Conservation (phyloP, 2,888 invertebrate genomes). For the Drosophila koepferae region DNA sequence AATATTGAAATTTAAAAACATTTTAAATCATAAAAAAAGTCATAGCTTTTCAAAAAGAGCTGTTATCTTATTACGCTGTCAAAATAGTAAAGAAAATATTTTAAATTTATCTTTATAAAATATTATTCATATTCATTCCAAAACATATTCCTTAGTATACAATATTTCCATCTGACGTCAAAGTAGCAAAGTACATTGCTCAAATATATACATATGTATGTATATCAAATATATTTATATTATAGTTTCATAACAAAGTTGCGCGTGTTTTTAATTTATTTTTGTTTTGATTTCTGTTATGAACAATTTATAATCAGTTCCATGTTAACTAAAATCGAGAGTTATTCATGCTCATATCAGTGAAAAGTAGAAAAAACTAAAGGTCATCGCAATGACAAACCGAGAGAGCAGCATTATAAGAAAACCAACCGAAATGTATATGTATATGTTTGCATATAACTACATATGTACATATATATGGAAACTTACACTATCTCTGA, state of each 20-base stretch:
- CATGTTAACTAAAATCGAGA: conserved; percentile 14
- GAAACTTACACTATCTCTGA: conserved; percentile 1
- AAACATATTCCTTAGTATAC: too few relatives aligned
- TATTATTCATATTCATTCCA: neutral
- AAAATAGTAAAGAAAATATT: neutral
- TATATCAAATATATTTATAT: neutral
- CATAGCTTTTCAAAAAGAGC: too few relatives aligned
- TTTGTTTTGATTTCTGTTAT: neutral
- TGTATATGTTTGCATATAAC: neutral
- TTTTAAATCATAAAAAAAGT: too few relatives aligned
- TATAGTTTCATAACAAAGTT: conserved; percentile 5
- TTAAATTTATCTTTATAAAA: neutral
- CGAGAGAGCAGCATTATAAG: neutral
- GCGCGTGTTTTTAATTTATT: conserved; percentile 18
- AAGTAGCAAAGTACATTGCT: conserved; percentile 19
- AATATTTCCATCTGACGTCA: conserved; percentile 5
- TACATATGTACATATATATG: neutral
- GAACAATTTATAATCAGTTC: conserved; percentile 21
- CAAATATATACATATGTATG: too few relatives aligned
- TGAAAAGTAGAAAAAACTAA: conserved; percentile 22
- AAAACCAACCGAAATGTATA: neutral
- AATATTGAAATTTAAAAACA: too few relatives aligned
- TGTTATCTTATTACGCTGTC: too few relatives aligned
- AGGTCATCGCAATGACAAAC: conserved; percentile 54
- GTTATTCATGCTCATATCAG: conserved; percentile 14